Conservation (phyloP, 2,888 invertebrate genomes). For the Troilus luridus region DNA sequence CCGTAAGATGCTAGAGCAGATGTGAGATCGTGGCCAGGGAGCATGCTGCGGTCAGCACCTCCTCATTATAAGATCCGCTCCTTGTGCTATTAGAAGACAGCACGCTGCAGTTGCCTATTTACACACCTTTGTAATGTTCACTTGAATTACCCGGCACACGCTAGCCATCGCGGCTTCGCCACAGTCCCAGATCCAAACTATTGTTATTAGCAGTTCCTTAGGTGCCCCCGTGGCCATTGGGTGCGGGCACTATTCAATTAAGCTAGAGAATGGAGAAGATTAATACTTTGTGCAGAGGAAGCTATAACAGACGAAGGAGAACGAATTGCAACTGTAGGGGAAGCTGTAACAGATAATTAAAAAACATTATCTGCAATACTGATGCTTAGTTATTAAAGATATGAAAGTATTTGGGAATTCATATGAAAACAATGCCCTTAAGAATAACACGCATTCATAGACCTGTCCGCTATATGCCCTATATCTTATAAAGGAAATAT, state of each 20-base stretch:
- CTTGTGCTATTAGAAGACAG: not conserved
- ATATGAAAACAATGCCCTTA: too few species aligned
- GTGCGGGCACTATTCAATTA: not conserved
- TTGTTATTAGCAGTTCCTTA: slow-evolving; percentile 15
- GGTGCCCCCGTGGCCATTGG: not conserved
- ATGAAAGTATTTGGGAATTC: too few species aligned
- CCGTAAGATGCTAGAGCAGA: not conserved
- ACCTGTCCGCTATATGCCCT: too few species aligned
- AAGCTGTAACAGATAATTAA: too few species aligned
- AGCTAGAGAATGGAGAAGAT: not conserved
- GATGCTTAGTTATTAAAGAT: too few species aligned
- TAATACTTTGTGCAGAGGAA: not conserved
- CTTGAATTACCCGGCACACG: slow-evolving; percentile 21
- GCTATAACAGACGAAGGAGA: not conserved
- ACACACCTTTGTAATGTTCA: not conserved
- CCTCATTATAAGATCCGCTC: not conserved
- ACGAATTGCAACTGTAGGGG: not conserved
- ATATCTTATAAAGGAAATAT: too few species aligned
- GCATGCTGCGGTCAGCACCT: not conserved
- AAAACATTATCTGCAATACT: too few species aligned
- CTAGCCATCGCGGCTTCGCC: not conserved
- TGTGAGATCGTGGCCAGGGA: not conserved
- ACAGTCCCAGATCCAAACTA: not conserved
- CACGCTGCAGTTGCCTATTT: not conserved
- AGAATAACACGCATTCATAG: too few species aligned